phyloP scores from a whole-genome alignment of 2,888 invertebrate species.

The Brenthis daphne region DNA sequence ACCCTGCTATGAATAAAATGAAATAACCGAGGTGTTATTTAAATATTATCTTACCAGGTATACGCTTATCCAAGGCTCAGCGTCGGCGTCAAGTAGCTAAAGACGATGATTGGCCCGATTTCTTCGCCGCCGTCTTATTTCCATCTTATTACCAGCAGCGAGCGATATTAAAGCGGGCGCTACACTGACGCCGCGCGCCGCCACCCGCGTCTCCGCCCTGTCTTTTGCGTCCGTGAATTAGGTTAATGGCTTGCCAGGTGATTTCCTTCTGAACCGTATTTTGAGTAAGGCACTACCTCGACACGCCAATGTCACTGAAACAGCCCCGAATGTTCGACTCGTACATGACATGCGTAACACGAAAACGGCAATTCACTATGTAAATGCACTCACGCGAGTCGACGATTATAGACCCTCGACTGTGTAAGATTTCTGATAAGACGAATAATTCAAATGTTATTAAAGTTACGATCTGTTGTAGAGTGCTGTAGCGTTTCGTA shows the following conservation, averaged over 20 bases:
- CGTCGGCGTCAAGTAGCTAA: slow-evolving; percentile 64
- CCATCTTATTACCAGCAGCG: slow-evolving; percentile 80
- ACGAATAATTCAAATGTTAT: slow-evolving; percentile 41
- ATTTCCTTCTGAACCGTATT: slow-evolving; percentile 79
- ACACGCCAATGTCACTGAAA: slow-evolving; percentile 71
- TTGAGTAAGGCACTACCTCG: slow-evolving; percentile 68
- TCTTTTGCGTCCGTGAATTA: slow-evolving; percentile 80
- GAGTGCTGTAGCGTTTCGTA: slow-evolving; percentile 53
- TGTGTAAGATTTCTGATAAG: slow-evolving; percentile 39
- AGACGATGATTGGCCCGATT: slow-evolving; percentile 76
- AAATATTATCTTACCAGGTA: slow-evolving; percentile 40
- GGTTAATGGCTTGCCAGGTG: slow-evolving; percentile 82
- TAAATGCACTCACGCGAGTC: slow-evolving; percentile 38
- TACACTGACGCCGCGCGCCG: slow-evolving; percentile 45
- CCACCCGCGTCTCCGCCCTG: slow-evolving; percentile 76
- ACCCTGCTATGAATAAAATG: slow-evolving; percentile 13
- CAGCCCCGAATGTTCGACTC: slow-evolving; percentile 59
- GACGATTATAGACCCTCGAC: slow-evolving; percentile 38
- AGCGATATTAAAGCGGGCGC: slow-evolving; percentile 78
- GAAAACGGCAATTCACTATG: slow-evolving; percentile 38
- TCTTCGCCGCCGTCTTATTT: slow-evolving; percentile 76
- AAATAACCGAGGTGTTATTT: slow-evolving; percentile 37
- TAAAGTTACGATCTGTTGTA: slow-evolving; percentile 41
- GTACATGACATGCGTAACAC: slow-evolving; percentile 44
- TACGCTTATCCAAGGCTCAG: slow-evolving; percentile 40